phyloP scores from a whole-genome alignment of 2,113 vertebrate genomes.

The pig (Sus scrofa) region DNA sequence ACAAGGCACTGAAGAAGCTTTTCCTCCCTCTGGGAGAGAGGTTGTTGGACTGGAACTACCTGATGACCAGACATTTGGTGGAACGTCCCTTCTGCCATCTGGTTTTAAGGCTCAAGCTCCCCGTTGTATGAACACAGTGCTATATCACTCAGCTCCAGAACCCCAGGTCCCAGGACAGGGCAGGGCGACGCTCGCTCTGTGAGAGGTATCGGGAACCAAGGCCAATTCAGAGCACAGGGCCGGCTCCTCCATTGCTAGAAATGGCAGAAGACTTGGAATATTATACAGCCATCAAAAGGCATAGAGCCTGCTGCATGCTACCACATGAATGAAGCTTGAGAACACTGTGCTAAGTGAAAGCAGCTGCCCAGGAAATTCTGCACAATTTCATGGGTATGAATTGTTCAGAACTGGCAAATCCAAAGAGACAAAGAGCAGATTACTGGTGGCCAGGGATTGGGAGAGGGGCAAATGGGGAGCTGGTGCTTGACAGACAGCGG shows the following conservation, averaged over 20 bases:
- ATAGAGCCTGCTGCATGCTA: too few relatives aligned
- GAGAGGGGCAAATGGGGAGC: too few relatives aligned
- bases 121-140: neutral
- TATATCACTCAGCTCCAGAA: neutral
- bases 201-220: neutral
- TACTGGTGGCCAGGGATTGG: too few relatives aligned
- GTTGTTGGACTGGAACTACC: neutral
- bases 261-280: neutral
- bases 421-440: too few relatives aligned
- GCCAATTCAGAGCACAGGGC: neutral
- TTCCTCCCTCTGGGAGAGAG: neutral
- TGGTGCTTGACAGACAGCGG: too few relatives aligned
- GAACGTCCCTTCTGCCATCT: neutral
- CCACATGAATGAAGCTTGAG: too few relatives aligned
- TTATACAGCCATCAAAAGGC: too few relatives aligned
- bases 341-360: too few relatives aligned
- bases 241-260: neutral
- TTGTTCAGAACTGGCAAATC: too few relatives aligned
- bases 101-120: neutral
- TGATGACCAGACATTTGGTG: neutral
- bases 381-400: too few relatives aligned
- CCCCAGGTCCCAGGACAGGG: neutral
- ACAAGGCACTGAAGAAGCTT: neutral
- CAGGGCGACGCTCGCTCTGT: neutral
- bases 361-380: too few relatives aligned